Percentiles rank a stretch among this genome's conserved stretches.
Conservation (phyloP, 30 jellyfish, hydroid and myxozoan genomes). For the Euphysa ruthae region DNA sequence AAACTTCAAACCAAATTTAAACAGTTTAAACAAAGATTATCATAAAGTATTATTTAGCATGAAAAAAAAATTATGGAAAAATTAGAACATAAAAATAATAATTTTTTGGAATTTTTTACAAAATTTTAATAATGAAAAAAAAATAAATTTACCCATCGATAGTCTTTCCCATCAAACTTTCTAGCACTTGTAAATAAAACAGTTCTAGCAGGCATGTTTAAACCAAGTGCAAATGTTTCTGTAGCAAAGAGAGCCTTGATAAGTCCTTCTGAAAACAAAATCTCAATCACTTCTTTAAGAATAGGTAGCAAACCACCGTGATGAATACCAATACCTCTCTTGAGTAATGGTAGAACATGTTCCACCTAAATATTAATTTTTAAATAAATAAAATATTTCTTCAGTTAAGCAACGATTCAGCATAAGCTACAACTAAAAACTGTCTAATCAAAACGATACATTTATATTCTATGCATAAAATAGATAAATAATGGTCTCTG, state of each 20-base stretch:
- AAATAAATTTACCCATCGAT: slow-evolving; percentile 59
- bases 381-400: too few species aligned
- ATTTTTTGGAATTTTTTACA: too few species aligned
- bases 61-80: background rate
- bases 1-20: background rate
- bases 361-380: slow-evolving; percentile 45
- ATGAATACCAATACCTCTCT: slow-evolving; percentile 96
- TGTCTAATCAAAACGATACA: too few species aligned
- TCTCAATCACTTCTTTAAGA: slow-evolving; percentile 93
- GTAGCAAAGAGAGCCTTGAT: slow-evolving; percentile 97
- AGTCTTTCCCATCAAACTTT: slow-evolving; percentile 90
- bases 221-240: slow-evolving; percentile 97
- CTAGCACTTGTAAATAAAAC: slow-evolving; percentile 96
- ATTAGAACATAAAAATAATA: background rate
- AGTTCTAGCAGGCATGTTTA: slow-evolving; percentile 99
- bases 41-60: background rate
- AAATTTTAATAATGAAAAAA: too few species aligned
- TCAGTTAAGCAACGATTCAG: too few species aligned
- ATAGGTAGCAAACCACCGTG: slow-evolving; percentile 98
- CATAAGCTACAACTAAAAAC: too few species aligned
- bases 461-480: too few species aligned
- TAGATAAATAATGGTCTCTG: too few species aligned
- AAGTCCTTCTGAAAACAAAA: slow-evolving; percentile 91
- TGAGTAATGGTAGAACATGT: slow-evolving; percentile 82
- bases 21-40: background rate